A percentile compares a stretch with the other conserved stretches of the same genome.
These are phyloP conservation scores for Hippocampus kuda DNA, from an alignment of 2,797 vertebrate genomes.

Conservation along the genomic window DNA sequence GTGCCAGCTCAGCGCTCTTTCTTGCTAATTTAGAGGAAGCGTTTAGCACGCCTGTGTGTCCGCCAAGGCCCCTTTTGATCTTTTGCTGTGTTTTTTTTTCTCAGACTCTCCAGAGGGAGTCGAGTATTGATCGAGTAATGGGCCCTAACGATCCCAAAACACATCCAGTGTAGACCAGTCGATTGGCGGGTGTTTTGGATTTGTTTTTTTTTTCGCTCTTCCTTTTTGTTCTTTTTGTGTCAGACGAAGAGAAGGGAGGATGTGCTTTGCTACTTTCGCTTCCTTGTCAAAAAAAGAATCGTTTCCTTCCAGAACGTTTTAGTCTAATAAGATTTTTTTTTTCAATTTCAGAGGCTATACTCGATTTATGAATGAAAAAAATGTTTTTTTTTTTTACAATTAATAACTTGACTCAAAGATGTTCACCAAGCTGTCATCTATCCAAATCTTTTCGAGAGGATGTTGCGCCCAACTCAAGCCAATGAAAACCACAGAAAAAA, in stretches of 20 bases:
- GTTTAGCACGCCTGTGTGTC: constrained; percentile 29
- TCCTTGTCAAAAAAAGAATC: constrained; percentile 34
- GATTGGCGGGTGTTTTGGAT: constrained; percentile 46
- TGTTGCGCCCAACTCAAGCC: too few relatives aligned
- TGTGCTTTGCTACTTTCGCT: constrained; percentile 50
- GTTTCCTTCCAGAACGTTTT: not conserved
- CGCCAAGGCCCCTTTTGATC: constrained; percentile 46
- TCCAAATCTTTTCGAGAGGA: too few relatives aligned
- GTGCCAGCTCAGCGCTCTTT: constrained; percentile 11
- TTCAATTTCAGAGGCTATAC: not conserved
- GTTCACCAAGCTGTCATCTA: too few relatives aligned
- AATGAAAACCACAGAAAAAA: too few relatives aligned
- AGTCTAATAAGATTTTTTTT: too few relatives aligned
- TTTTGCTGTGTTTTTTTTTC: not conserved
- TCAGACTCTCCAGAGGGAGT: constrained; percentile 35
- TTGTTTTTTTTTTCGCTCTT: constrained; percentile 24
- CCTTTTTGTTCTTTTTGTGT: constrained; percentile 17
- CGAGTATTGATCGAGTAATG: constrained; percentile 57
- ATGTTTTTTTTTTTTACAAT: too few relatives aligned
- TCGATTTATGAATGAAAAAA: not conserved
- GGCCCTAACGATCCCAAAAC: constrained; percentile 46
- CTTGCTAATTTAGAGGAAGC: constrained; percentile 24
- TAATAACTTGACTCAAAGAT: too few relatives aligned
- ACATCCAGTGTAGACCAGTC: constrained; percentile 45
- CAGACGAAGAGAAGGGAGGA: constrained; percentile 15